Evolutionary conservation across 2,113 vertebrate genomes (phyloP), one percentile per base, ranked within the genome.

Genomic region (Phycodurus eques): DNA sequence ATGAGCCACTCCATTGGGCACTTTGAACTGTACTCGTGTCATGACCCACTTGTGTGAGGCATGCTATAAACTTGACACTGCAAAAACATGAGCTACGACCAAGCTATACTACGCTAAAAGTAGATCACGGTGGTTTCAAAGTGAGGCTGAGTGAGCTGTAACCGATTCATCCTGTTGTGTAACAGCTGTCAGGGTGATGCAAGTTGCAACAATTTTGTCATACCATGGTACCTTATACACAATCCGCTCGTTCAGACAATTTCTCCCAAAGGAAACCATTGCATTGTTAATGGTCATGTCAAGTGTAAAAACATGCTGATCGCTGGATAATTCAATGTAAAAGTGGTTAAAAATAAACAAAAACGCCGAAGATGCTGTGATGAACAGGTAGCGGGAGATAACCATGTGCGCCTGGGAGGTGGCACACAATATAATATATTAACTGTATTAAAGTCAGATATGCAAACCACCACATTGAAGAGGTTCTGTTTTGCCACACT

Each of bases 101-200:
- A 57, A 12, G n/a, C 54, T 57, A 19, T 33, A 39, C 53, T 20
- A 56, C 20, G 33, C 31, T 62, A 39, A 35, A 42, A 39, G 60
- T 19, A 1, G 5, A 33, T 14, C 5, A 33, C 33, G 1, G 31
- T 2, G 33, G 60, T 60, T 51, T 19, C 5, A 51, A 19, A 51
- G 49, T 4, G 49, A 54, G 14, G 22, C 53, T 33, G 9, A 33
- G 43, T 71, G 19, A 70, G 31, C 49, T 6, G 17, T 44, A 49
- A 68, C 65, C 51, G 20, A 59, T 53, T 59, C 62, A 53, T 22
- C 15, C n/a, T 72, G 27, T 42, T 70, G 57, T 60, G 49, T 77
- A 68, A 44, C 59, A 56, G 44, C 31, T 59, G 47, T 42, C n/a
- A 31, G 43, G 14, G 31, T 6, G 8, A 66, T 43, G 4, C 19